Evolutionary conservation across 1,140 invertebrate genomes (phyloP).

Genomic region (Littorina saxatilis): DNA sequence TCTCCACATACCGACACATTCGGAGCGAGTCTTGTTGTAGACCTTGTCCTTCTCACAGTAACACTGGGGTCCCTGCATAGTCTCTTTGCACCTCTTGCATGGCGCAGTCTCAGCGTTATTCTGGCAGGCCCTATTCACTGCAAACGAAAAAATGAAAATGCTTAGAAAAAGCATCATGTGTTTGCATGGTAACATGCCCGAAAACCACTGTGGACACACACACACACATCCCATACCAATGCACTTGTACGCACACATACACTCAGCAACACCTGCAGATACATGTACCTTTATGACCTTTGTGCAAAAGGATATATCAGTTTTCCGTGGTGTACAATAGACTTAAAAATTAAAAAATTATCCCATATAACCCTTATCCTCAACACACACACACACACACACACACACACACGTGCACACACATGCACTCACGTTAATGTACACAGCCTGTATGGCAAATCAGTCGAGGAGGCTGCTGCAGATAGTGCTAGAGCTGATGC

Average conservation of each 20-base stretch:
- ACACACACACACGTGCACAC: conserved; percentile 11
- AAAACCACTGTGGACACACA: neutral
- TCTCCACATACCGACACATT: conserved; percentile 23
- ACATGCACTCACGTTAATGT: too few relatives aligned
- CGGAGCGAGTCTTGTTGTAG: neutral
- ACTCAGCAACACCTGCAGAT: too few relatives aligned
- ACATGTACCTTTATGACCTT: too few relatives aligned
- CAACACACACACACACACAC: neutral
- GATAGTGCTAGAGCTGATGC: too few relatives aligned
- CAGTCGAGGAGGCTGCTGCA: too few relatives aligned
- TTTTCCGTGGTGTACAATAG: too few relatives aligned
- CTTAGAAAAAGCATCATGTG: too few relatives aligned
- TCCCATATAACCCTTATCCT: too few relatives aligned
- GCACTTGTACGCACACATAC: neutral
- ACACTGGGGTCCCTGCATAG: conserved; percentile 54
- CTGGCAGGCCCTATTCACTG: conserved; percentile 75
- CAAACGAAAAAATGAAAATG: conserved; percentile 31
- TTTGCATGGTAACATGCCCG: neutral
- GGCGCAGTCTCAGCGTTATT: conserved; percentile 66
- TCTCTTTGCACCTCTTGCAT: conserved; percentile 77
- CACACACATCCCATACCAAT: neutral
- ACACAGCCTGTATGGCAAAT: too few relatives aligned
- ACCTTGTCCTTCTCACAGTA: conserved; percentile 47
- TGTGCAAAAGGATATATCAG: too few relatives aligned
- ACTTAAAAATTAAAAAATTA: too few relatives aligned